A percentile compares a stretch with the other conserved stretches of the same genome.
phyloP scores from a whole-genome alignment of 2,888 invertebrate species.

The Diloba caeruleocephala region DNA sequence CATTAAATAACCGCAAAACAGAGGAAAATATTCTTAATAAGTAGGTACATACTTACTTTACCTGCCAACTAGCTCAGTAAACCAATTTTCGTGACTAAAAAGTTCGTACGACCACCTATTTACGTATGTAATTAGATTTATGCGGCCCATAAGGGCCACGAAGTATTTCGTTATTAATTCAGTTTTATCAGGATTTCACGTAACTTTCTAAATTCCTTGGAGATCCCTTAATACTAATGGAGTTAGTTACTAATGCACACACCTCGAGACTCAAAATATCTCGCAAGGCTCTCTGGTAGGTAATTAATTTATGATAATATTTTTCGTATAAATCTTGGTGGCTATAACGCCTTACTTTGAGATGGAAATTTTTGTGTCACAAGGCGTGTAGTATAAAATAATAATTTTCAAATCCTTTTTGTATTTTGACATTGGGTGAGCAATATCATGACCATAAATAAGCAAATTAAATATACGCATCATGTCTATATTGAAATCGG shows the following conservation, averaged over 20 bases:
- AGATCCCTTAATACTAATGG: conserved; percentile 42
- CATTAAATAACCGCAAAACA: conserved; percentile 9
- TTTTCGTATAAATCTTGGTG: conserved; percentile 12
- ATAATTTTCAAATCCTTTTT: no score
- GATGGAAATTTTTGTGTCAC: neutral
- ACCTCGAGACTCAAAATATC: conserved; percentile 7
- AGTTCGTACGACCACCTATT: conserved; percentile 24
- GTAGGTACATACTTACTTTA: conserved; percentile 23
- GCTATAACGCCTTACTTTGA: neutral
- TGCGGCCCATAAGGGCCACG: conserved; percentile 22
- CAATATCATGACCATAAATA: no score
- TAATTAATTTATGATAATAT: conserved; percentile 33
- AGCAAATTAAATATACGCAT: no score
- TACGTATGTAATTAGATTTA: conserved; percentile 42
- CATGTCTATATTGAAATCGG: no score
- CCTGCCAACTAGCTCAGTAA: conserved; percentile 37
- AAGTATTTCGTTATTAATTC: conserved; percentile 21
- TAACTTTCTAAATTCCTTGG: conserved; percentile 29
- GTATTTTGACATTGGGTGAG: no score
- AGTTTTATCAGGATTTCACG: conserved; percentile 33
- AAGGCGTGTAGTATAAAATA: no score
- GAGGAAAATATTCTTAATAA: conserved; percentile 19
- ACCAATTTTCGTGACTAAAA: conserved; percentile 43
- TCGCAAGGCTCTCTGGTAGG: conserved; percentile 3
- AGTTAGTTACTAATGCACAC: conserved; percentile 32